Conservation (phyloP, 2,888 invertebrate genomes). For the Orthosia gothica region DNA sequence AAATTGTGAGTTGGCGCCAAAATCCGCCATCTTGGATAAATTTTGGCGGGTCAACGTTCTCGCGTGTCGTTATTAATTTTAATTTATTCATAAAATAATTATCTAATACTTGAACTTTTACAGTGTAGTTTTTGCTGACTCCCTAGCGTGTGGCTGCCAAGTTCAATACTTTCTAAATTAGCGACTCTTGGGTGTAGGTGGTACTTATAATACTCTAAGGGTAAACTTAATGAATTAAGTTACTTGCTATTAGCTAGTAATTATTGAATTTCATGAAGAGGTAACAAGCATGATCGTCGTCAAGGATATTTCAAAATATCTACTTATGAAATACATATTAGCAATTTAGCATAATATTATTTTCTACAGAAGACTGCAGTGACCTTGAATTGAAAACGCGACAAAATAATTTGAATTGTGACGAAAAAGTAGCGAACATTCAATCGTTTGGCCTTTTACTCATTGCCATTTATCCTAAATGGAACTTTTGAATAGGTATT, state of each 20-base stretch:
- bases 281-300: slow-evolving; percentile 10
- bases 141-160: slow-evolving; percentile 39
- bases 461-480: not conserved
- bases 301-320: slow-evolving; percentile 15
- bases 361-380: slow-evolving; percentile 11
- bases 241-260: not conserved
- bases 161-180: slow-evolving; percentile 50
- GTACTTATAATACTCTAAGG: slow-evolving; percentile 34
- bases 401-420: not conserved
- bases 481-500: not conserved
- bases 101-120: slow-evolving; percentile 55
- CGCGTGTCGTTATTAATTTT: slow-evolving; percentile 13
- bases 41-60: slow-evolving; percentile 54
- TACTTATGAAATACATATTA: not conserved
- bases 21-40: slow-evolving; percentile 32
- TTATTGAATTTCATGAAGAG: slow-evolving; percentile 32
- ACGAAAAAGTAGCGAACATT: not conserved
- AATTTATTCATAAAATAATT: slow-evolving; percentile 27
- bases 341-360: not conserved
- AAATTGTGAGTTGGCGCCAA: not conserved
- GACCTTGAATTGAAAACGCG: not conserved
- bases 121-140: slow-evolving; percentile 39
- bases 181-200: not conserved
- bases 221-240: slow-evolving; percentile 37
- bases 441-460: not conserved